Percentiles rank a stretch among this genome's conserved stretches.
Conservation (phyloP, 2,888 invertebrate species). For the Hoplodrina ambigua region DNA sequence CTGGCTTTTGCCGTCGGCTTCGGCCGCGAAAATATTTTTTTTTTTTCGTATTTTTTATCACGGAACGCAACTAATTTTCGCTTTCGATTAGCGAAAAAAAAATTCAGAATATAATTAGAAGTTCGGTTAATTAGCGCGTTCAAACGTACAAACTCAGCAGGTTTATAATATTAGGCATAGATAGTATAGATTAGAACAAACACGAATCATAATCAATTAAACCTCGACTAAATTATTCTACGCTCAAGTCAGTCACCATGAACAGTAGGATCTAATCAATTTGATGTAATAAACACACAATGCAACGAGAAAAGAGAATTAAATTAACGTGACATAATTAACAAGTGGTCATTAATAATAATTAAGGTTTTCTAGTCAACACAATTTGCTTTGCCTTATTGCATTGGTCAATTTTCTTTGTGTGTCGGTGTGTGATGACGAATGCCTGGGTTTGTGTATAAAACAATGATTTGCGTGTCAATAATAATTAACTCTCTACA, state of each 20-base stretch:
- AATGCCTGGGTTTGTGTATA: conserved; percentile 19
- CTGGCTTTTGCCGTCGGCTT: no score
- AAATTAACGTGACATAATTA: conserved; percentile 60
- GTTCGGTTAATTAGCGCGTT: no score
- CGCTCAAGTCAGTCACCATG: conserved; percentile 1
- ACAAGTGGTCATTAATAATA: conserved; percentile 40
- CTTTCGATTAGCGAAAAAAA: no score
- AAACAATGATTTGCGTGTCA: conserved; percentile 46
- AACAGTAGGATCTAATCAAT: conserved; percentile 18
- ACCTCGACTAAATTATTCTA: conserved; percentile 4
- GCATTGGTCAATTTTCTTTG: conserved; percentile 28
- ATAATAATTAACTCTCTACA: conserved; percentile 26
- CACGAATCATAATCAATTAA: neutral
- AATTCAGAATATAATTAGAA: no score
- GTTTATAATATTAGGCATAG: no score
- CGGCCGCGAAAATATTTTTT: no score
- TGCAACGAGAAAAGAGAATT: conserved; percentile 36
- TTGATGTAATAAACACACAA: conserved; percentile 27
- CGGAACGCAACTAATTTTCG: no score
- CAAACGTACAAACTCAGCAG: no score
- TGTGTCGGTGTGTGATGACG: conserved; percentile 24
- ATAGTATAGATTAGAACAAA: neutral
- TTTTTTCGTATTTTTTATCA: no score
- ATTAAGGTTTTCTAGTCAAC: conserved; percentile 50
- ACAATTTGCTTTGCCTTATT: conserved; percentile 22